Evolutionary conservation across 2,888 invertebrate species (phyloP).

Genomic region (Sarcophaga caerulescens): DNA sequence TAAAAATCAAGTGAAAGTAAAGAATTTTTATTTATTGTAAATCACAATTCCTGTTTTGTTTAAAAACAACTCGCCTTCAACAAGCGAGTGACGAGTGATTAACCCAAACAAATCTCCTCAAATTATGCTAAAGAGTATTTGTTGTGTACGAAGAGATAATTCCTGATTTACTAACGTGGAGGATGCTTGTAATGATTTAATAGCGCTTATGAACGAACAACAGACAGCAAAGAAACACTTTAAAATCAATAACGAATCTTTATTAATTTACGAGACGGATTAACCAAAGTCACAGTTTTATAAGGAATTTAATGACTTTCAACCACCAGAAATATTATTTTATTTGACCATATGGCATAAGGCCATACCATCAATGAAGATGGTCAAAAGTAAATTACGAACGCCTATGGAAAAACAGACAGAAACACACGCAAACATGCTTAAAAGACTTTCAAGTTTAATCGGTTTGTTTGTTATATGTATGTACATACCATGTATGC

Average conservation of each 20-base stretch:
- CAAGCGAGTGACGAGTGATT: too few relatives aligned
- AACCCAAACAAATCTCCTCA: too few relatives aligned
- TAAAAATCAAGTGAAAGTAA: too few relatives aligned
- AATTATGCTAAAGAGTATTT: too few relatives aligned
- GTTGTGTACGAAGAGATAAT: background rate
- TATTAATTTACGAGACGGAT: slow-evolving; percentile 63
- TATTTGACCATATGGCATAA: slow-evolving; percentile 59
- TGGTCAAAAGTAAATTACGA: slow-evolving; percentile 39
- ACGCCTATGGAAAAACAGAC: slow-evolving; percentile 1
- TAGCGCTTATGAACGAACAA: slow-evolving; percentile 61
- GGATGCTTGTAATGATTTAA: slow-evolving; percentile 53
- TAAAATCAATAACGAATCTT: slow-evolving; percentile 68
- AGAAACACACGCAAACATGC: background rate
- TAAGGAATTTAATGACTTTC: slow-evolving; percentile 7
- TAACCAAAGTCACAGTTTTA: slow-evolving; percentile 44
- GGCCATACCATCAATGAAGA: slow-evolving; percentile 1
- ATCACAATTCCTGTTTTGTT: too few relatives aligned
- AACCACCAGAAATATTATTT: background rate
- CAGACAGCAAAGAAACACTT: slow-evolving; percentile 65
- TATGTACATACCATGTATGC: background rate
- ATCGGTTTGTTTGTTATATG: slow-evolving; percentile 12
- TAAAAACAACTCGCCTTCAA: too few relatives aligned
- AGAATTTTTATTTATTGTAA: too few relatives aligned
- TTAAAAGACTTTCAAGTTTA: background rate
- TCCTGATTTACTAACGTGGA: slow-evolving; percentile 15